Conservation (phyloP, 2,888 invertebrate species). For the Clostera curtula region DNA sequence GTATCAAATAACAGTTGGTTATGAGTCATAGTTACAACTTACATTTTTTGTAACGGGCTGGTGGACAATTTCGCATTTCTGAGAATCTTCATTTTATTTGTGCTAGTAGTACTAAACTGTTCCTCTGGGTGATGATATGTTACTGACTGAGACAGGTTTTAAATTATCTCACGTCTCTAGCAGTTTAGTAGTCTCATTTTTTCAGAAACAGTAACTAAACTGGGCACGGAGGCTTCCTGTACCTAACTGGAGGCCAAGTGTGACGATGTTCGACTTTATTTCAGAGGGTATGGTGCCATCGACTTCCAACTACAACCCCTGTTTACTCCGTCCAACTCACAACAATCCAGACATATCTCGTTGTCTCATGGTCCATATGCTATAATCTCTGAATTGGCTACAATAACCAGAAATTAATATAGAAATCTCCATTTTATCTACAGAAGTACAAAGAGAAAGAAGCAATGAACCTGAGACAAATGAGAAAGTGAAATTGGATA, state of each 20-base stretch:
- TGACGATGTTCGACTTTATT: constrained; percentile 71
- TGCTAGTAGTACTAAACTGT: no score
- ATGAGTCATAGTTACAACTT: no score
- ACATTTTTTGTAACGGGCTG: no score
- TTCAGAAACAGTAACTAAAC: constrained; percentile 66
- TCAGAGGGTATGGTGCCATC: constrained; percentile 72
- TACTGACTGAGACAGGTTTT: no score
- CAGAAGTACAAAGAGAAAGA: constrained; percentile 71
- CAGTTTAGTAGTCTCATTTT: no score
- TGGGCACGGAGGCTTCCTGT: constrained; percentile 46
- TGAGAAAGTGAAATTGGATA: constrained; percentile 60
- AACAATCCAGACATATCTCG: constrained; percentile 78
- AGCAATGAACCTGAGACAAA: constrained; percentile 65
- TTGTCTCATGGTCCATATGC: constrained; percentile 78
- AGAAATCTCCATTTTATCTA: constrained; percentile 67
- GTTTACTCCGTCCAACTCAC: constrained; percentile 71
- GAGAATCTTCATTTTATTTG: no score
- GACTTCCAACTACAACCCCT: constrained; percentile 62
- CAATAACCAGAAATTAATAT: constrained; percentile 42
- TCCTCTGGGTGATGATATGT: no score
- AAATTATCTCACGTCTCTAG: no score
- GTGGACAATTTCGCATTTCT: no score
- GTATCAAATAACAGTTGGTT: no score
- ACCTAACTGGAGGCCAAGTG: constrained; percentile 45
- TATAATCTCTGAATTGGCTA: constrained; percentile 53